A percentile compares a stretch with the other conserved stretches of the same genome.
These are phyloP conservation scores for Cotesia glomerata DNA, from an alignment of 1,140 invertebrate species.

Conservation along the genomic window DNA sequence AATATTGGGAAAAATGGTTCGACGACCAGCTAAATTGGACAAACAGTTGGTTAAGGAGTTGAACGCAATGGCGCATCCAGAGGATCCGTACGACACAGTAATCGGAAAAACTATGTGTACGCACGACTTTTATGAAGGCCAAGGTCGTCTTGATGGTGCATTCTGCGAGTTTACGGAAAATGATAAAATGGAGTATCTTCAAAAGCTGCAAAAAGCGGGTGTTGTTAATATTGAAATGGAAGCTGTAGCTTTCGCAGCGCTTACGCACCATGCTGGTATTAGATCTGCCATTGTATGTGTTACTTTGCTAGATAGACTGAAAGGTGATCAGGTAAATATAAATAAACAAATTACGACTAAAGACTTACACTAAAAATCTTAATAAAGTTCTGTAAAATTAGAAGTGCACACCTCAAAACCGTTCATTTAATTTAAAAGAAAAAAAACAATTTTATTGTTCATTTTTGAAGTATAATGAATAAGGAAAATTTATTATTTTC, in stretches of 20 bases:
- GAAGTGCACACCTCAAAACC: too few species aligned
- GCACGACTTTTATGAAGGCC: slow-evolving; percentile 97
- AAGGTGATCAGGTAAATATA: slow-evolving; percentile 86
- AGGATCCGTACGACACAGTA: slow-evolving; percentile 84
- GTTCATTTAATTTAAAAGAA: too few species aligned
- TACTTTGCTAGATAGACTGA: slow-evolving; percentile 88
- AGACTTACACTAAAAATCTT: background rate
- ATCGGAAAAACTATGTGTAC: slow-evolving; percentile 94
- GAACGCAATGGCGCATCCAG: slow-evolving; percentile 71
- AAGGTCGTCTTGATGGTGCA: slow-evolving; percentile 93
- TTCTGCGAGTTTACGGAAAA: slow-evolving; percentile 92
- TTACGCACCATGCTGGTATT: slow-evolving; percentile 93
- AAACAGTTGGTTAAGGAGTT: slow-evolving; percentile 79
- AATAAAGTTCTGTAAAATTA: too few species aligned
- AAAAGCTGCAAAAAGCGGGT: slow-evolving; percentile 76
- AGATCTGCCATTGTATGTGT: slow-evolving; percentile 93
- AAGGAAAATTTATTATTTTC: too few species aligned
- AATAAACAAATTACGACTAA: background rate
- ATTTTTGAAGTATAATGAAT: too few species aligned
- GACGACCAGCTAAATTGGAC: slow-evolving; percentile 84
- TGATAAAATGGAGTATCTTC: slow-evolving; percentile 90
- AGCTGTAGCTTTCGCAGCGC: slow-evolving; percentile 87
- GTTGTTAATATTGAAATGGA: slow-evolving; percentile 99
- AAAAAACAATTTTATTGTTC: too few species aligned
- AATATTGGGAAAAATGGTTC: slow-evolving; percentile 85